phyloP scores from a whole-genome alignment of 1,140 invertebrate genomes.

The Pseudobourletiella spinata region DNA sequence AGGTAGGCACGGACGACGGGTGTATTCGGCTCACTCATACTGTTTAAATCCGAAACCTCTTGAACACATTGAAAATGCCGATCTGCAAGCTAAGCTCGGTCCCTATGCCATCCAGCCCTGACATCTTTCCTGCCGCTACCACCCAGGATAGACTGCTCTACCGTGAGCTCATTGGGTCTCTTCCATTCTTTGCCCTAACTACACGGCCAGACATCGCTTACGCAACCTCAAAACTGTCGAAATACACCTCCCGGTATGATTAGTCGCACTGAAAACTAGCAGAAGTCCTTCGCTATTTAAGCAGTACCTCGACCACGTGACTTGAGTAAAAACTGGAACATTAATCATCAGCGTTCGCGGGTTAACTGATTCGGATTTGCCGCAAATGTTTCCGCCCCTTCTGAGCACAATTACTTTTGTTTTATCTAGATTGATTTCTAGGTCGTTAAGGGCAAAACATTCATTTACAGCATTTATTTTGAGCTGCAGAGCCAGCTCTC shows the following conservation, averaged over 20 bases:
- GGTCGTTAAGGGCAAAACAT: too few relatives aligned
- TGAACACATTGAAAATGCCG: background rate
- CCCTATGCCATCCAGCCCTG: background rate
- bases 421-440: too few relatives aligned
- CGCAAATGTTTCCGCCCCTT: too few relatives aligned
- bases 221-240: background rate
- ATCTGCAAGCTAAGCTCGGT: background rate
- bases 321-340: too few relatives aligned
- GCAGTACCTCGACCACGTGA: too few relatives aligned
- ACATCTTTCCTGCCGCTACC: background rate
- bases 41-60: background rate
- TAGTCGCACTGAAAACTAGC: too few relatives aligned
- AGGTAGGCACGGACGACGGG: constrained; percentile 6
- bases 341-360: too few relatives aligned
- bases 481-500: too few relatives aligned
- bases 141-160: constrained; percentile 21
- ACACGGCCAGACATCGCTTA: constrained; percentile 39
- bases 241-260: background rate
- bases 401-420: too few relatives aligned
- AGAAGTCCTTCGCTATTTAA: too few relatives aligned
- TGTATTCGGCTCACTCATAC: background rate
- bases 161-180: constrained; percentile 40
- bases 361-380: too few relatives aligned
- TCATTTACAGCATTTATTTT: too few relatives aligned
- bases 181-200: constrained; percentile 41